Base-by-base conservation (phyloP, 64 coral and sea anemone species). In the Anthopleura sola region DNA sequence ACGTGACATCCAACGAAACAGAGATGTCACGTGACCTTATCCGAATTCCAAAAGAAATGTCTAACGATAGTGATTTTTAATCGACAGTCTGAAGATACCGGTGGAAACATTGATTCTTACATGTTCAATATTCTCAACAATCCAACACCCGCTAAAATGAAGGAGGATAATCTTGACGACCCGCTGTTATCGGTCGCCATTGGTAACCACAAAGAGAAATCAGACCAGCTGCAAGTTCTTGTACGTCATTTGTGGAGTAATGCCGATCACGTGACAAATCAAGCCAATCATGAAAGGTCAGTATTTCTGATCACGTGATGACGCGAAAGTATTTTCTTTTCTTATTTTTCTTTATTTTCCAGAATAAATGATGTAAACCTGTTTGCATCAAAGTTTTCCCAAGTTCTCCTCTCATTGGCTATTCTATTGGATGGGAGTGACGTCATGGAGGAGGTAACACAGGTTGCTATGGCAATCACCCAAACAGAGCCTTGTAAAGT, bases 241-340 rank as follows among this genome's bases (percentile, higher is more conserved):
- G 75, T 53, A 20, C 55, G 53, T 57, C 89, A 91, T 68, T n/a
- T 86, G 2, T 91, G 89, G 89, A 76, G 84, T 51, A 91, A 85
- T 81, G 75, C 75, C 18, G 39, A 79, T 79, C 76, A 44, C 44
- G 24, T 79, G 76, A 79, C 37, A 79, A 79, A 77, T 40, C 37
- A 37, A 37, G 75, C 75, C 75, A 38, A 77, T 77, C 75, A 77
- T 6, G 37, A 77, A 6, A 34, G 75, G 75, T 77, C 17, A 5
- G 75, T 37, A 77, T 34, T 62, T 15, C 8, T 62, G 21, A 26
- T 62, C n/a, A n/a, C 13, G 34, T 23, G 3, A 0, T n/a, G 18
- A 17, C 0, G 62, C 17, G 7, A 36, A 29, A 20, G 60, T 13
- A 0, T 11, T 32, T 55, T 36, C 0, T 17, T 11, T 58, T 12